phyloP scores from a whole-genome alignment of 2,797 vertebrate species.

The Streptopelia turtur region DNA sequence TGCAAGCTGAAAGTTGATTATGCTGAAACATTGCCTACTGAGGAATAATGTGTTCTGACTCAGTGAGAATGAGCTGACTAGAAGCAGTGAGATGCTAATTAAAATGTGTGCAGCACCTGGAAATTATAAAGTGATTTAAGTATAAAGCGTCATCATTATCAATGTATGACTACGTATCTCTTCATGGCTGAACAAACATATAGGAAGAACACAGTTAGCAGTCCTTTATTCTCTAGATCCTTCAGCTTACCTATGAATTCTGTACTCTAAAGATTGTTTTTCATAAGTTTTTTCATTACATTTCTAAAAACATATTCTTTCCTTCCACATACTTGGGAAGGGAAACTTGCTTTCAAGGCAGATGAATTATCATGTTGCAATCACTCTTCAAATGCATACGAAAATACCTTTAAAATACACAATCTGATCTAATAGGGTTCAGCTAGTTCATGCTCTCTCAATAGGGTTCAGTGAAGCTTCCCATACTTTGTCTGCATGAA shows the following conservation, averaged over 20 bases:
- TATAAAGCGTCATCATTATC: neutral
- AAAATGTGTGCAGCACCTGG: neutral
- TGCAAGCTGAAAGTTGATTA: conserved; percentile 29
- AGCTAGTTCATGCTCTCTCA: neutral
- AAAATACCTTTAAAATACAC: conserved; percentile 33
- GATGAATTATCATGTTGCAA: neutral
- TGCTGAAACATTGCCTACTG: neutral
- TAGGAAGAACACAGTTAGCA: neutral
- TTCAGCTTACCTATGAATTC: neutral
- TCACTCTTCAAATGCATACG: conserved; percentile 41
- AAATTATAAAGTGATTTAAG: conserved; percentile 12
- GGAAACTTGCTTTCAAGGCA: conserved; percentile 9
- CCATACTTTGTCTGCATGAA: neutral
- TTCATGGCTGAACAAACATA: neutral
- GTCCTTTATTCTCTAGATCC: neutral
- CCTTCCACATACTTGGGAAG: neutral
- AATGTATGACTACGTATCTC: neutral
- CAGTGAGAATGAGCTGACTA: neutral
- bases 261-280: neutral
- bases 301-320: neutral
- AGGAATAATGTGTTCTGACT: conserved; percentile 33
- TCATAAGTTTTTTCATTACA: neutral
- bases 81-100: neutral
- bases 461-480: conserved; percentile 19
- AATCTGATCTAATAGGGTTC: conserved; percentile 46